Conservation (phyloP, 2,113 vertebrate species). For the Mirza zaza region DNA sequence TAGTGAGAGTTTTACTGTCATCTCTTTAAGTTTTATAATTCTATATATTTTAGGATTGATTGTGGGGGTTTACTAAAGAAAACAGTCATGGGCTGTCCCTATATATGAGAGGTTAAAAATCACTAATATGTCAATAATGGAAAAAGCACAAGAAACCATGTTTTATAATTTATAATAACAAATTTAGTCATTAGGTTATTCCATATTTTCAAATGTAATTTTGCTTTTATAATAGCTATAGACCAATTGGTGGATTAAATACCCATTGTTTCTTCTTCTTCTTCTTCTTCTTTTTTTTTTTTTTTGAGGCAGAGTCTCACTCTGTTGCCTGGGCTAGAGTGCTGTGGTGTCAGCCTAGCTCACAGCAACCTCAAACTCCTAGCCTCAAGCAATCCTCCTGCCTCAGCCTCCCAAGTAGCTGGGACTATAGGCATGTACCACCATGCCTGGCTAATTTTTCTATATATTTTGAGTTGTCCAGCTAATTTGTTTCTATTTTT, state of each 20-base stretch:
- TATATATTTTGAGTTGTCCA: no score
- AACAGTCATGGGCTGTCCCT: not conserved
- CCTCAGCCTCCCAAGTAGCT: no score
- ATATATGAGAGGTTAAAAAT: not conserved
- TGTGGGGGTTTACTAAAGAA: not conserved
- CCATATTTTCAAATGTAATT: not conserved
- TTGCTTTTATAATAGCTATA: not conserved
- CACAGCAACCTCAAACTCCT: no score
- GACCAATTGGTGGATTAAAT: not conserved
- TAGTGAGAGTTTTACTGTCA: not conserved
- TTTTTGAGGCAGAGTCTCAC: no score
- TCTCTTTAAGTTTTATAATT: conserved; percentile 18
- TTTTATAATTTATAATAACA: conserved; percentile 31
- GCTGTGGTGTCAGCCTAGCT: no score
- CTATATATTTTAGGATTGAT: conserved; percentile 16
- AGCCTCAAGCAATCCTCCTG: no score
- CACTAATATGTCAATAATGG: not conserved
- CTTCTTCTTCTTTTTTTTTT: no score
- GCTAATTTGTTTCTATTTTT: no score
- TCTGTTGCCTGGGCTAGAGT: no score
- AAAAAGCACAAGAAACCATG: conserved; percentile 5
- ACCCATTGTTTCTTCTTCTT: not conserved
- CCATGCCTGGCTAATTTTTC: no score
- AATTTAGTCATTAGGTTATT: conserved; percentile 18
- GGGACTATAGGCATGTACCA: no score